phyloP scores from a whole-genome alignment of 2,797 vertebrate genomes.

The Galagoides demidoff region DNA sequence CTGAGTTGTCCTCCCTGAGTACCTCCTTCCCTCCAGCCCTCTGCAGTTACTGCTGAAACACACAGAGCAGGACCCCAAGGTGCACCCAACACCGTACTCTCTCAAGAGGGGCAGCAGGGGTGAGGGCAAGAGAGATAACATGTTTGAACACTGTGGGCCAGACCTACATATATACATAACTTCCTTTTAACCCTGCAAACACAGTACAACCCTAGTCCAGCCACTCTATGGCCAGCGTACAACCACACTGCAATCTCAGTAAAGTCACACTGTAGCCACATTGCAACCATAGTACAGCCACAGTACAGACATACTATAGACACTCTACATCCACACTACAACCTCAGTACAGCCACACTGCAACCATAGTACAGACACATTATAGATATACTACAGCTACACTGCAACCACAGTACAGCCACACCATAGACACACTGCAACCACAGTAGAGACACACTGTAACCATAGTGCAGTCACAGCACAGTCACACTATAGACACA shows the following conservation, averaged over 20 bases:
- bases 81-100: fast-evolving
- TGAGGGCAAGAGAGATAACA: not conserved
- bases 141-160: not conserved
- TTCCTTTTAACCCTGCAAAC: not conserved
- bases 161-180: not conserved
- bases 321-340: not conserved
- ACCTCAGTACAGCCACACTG: no score
- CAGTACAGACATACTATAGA: not conserved
- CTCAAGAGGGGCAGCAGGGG: not conserved
- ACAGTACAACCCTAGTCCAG: not conserved
- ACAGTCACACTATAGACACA: no score
- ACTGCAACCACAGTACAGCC: no score
- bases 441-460: no score
- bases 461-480: no score
- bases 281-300: not conserved
- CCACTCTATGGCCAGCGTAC: fast-evolving
- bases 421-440: no score
- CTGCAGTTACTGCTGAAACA: not conserved
- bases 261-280: not conserved
- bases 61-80: not conserved
- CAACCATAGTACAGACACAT: no score
- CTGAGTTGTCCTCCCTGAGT: not conserved
- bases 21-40: not conserved
- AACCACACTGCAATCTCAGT: not conserved
- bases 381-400: no score